A percentile compares a stretch with the other conserved stretches of the same genome.
Conservation (phyloP, 2,797 vertebrate species). For the Cercopithecus petaurista region DNA sequence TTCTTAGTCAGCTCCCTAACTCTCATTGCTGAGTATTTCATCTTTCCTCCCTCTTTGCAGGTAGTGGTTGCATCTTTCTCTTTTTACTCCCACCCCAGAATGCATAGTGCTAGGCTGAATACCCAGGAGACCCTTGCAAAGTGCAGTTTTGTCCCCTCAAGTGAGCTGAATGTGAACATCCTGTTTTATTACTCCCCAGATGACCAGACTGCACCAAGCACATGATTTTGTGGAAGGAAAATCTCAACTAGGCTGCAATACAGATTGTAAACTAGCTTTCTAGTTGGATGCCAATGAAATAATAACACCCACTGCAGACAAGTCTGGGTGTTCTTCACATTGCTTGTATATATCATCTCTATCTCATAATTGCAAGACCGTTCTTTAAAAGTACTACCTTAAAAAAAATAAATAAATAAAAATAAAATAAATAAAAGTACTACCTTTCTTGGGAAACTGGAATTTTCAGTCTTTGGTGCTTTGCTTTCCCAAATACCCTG, state of each 20-base stretch:
- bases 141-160: not conserved
- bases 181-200: not conserved
- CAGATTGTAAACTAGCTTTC: not conserved
- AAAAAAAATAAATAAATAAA: too few relatives aligned
- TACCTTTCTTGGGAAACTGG: slow-evolving; percentile 52
- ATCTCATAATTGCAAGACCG: slow-evolving; percentile 55
- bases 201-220: not conserved
- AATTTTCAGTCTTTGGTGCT: slow-evolving; percentile 70
- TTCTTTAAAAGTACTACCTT: slow-evolving; percentile 72
- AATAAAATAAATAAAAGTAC: slow-evolving; percentile 56
- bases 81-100: not conserved
- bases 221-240: not conserved
- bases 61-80: not conserved
- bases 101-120: not conserved
- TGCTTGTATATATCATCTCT: slow-evolving; percentile 45
- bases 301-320: slow-evolving; percentile 19
- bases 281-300: slow-evolving; percentile 51
- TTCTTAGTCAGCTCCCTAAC: not conserved
- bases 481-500: slow-evolving; percentile 66
- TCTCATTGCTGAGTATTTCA: not conserved
- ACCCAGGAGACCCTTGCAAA: not conserved
- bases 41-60: not conserved
- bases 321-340: slow-evolving; percentile 16
- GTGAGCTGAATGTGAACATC: not conserved
- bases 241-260: not conserved